phyloP scores from a whole-genome alignment of 2,797 vertebrate species.

The Lycodopsis pacificus region DNA sequence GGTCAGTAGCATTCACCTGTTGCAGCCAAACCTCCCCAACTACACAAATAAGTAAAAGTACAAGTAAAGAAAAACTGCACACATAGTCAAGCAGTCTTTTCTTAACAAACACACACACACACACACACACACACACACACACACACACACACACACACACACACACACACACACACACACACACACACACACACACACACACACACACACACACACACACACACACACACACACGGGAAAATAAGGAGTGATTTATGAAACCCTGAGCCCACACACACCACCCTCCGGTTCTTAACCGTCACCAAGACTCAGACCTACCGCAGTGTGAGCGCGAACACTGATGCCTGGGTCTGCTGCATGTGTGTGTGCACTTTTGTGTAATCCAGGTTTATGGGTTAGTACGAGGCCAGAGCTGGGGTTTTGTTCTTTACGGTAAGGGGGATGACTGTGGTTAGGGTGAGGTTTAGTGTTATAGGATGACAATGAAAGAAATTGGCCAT shows the following conservation, averaged over 20 bases:
- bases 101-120: conserved; percentile 14
- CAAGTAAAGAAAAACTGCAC: conserved; percentile 32
- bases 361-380: conserved; percentile 57
- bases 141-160: conserved; percentile 2
- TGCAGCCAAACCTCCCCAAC: conserved; percentile 15
- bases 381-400: conserved; percentile 76
- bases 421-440: conserved; percentile 67
- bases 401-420: conserved; percentile 67
- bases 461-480: conserved; percentile 58
- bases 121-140: neutral
- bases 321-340: conserved; percentile 62
- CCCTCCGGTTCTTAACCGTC: conserved; percentile 84
- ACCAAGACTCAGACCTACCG: conserved; percentile 79
- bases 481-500: conserved; percentile 46
- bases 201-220: conserved; percentile 10
- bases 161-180: conserved; percentile 11
- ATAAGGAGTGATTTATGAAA: conserved; percentile 81
- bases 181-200: conserved; percentile 15
- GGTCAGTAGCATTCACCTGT: conserved; percentile 59
- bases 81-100: conserved; percentile 32
- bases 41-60: conserved; percentile 35
- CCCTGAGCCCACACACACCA: conserved; percentile 86
- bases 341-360: conserved; percentile 55
- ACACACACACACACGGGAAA: conserved; percentile 32
- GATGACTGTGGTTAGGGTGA: conserved; percentile 71